These are phyloP conservation scores for Philopedon plagiatum DNA, from an alignment of 2,888 invertebrate species.

Conservation along the genomic window DNA sequence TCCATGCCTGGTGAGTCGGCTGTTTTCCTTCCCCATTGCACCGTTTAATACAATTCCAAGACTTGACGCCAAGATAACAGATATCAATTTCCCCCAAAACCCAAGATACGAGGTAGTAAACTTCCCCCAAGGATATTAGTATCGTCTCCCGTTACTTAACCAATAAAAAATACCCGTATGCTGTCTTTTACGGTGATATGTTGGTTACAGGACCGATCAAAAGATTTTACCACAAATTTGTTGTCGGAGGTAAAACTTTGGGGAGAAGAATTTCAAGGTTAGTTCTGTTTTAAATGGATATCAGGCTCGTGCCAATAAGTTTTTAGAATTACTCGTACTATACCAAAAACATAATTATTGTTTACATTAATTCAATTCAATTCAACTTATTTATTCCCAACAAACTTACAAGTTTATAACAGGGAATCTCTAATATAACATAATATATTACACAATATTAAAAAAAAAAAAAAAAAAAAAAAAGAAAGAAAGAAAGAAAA, in stretches of 20 bases:
- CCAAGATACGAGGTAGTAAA: conserved; percentile 45
- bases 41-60: conserved; percentile 49
- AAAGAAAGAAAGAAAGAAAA: too few species aligned
- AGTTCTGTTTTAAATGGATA: too few species aligned
- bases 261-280: not conserved
- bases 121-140: conserved; percentile 56
- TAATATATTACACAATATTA: too few species aligned
- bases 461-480: too few species aligned
- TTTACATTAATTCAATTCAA: too few species aligned
- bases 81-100: conserved; percentile 56
- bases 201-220: conserved; percentile 19
- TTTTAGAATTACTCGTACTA: too few species aligned
- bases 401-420: too few species aligned
- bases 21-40: conserved; percentile 35
- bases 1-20: conserved; percentile 28
- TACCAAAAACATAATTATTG: too few species aligned
- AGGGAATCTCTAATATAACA: too few species aligned
- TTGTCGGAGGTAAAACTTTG: not conserved
- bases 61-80: conserved; percentile 53
- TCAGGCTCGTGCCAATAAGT: too few species aligned
- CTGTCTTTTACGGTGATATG: conserved; percentile 47
- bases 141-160: conserved; percentile 53
- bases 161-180: conserved; percentile 56
- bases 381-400: too few species aligned
- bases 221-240: conserved; percentile 18